A percentile compares a stretch with the other conserved stretches of the same genome.
Conservation (phyloP, 1,140 invertebrate species). For the Conus betulinus region DNA sequence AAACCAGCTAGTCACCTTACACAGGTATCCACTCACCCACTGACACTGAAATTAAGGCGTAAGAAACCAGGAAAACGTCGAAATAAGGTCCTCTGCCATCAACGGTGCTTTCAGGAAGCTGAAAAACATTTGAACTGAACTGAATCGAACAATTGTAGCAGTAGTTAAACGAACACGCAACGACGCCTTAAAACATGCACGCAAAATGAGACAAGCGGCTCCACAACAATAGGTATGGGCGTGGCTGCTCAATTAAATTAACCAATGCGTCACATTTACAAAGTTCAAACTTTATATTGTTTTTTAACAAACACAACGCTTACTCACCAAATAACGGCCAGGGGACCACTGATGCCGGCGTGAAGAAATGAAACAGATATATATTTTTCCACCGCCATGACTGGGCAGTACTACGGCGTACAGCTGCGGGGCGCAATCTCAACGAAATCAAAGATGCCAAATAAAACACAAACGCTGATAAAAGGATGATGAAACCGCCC, state of each 20-base stretch:
- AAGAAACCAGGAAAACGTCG: slow-evolving; percentile 52
- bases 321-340: slow-evolving; percentile 67
- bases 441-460: slow-evolving; percentile 32
- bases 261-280: not conserved
- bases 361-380: slow-evolving; percentile 75
- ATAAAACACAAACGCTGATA: slow-evolving; percentile 53
- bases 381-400: slow-evolving; percentile 77
- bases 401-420: slow-evolving; percentile 38
- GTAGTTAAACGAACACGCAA: not conserved
- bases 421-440: slow-evolving; percentile 36
- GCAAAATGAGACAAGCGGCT: not conserved
- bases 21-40: slow-evolving; percentile 59
- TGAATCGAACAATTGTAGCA: too few relatives aligned
- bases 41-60: slow-evolving; percentile 55
- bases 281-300: not conserved
- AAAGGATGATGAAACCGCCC: slow-evolving; percentile 42
- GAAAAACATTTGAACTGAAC: slow-evolving; percentile 41
- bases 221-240: not conserved
- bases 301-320: not conserved
- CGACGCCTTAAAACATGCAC: not conserved
- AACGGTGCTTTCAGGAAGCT: slow-evolving; percentile 60
- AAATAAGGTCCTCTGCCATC: slow-evolving; percentile 64
- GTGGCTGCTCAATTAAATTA: not conserved
- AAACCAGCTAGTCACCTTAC: not conserved
- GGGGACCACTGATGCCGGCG: slow-evolving; percentile 73